These are phyloP conservation scores for Acanthurus tractus DNA, from an alignment of 2,797 vertebrate species.

Conservation along the genomic window DNA sequence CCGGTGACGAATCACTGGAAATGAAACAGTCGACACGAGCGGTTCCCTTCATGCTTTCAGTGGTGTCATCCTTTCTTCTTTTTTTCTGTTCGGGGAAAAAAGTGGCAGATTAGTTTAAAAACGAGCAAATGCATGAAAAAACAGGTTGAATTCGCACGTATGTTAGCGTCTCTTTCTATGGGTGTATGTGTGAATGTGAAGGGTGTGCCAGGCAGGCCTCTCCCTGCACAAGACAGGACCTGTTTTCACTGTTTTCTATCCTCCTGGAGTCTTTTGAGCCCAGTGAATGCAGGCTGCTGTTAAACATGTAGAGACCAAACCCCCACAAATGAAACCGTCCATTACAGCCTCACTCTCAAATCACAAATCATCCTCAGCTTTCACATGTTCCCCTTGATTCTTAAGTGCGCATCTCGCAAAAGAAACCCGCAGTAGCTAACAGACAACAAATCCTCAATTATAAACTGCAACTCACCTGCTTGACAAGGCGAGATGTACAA, in stretches of 20 bases:
- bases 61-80: slow-evolving; percentile 29
- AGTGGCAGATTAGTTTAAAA: slow-evolving; percentile 49
- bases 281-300: slow-evolving; percentile 48
- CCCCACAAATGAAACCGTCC: slow-evolving; percentile 18
- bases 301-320: slow-evolving; percentile 64
- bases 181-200: slow-evolving; percentile 36
- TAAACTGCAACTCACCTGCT: slow-evolving; percentile 53
- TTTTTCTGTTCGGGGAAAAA: slow-evolving; percentile 49
- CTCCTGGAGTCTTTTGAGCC: slow-evolving; percentile 55
- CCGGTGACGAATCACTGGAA: slow-evolving; percentile 31
- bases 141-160: slow-evolving; percentile 40
- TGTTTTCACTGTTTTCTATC: slow-evolving; percentile 59
- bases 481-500: slow-evolving; percentile 4
- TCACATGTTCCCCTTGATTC: not conserved
- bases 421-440: not conserved
- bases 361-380: not conserved
- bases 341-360: slow-evolving; percentile 7
- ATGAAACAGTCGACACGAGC: not conserved
- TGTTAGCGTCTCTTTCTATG: slow-evolving; percentile 1
- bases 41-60: not conserved
- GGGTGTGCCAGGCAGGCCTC: slow-evolving; percentile 74
- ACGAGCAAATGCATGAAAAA: slow-evolving; percentile 53
- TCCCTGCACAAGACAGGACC: slow-evolving; percentile 80
- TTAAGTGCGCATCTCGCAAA: slow-evolving; percentile 19
- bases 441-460: slow-evolving; percentile 7